Evolutionary conservation across 2,797 vertebrate genomes (phyloP).

Genomic region (Phrynocephalus forsythii): DNA sequence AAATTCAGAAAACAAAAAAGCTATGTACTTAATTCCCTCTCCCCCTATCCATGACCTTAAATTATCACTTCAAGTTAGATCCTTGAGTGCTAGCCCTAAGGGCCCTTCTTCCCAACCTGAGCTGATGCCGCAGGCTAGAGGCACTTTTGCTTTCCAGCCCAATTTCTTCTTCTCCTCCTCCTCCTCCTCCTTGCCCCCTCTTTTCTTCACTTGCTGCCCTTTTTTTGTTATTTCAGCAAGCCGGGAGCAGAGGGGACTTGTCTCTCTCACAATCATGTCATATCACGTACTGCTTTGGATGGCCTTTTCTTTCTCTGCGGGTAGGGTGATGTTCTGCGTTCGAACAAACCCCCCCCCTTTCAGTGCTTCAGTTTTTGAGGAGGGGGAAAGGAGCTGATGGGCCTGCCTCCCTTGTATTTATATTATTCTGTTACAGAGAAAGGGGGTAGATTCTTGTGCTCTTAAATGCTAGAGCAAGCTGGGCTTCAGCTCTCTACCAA

Average conservation of each 20-base stretch:
- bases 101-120: slow-evolving; percentile 16
- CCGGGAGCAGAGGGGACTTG: too few relatives aligned
- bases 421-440: neutral
- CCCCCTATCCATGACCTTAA: slow-evolving; percentile 12
- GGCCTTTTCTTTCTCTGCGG: neutral
- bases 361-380: neutral
- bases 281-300: slow-evolving; percentile 8
- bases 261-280: slow-evolving; percentile 24
- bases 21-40: slow-evolving; percentile 29
- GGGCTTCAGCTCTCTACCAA: slow-evolving; percentile 7
- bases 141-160: slow-evolving; percentile 14
- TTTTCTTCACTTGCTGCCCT: too few relatives aligned
- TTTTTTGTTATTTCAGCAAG: too few relatives aligned
- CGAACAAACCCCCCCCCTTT: slow-evolving; percentile 1
- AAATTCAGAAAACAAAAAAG: slow-evolving; percentile 61
- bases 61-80: slow-evolving; percentile 24
- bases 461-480: neutral
- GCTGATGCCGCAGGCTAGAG: slow-evolving; percentile 12
- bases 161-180: neutral
- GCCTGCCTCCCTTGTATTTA: neutral
- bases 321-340: slow-evolving; percentile 5
- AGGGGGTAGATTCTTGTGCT: neutral
- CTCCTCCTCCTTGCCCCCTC: neutral
- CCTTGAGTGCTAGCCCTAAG: neutral
- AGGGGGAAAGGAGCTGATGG: neutral